These are phyloP conservation scores for Sipha maydis DNA, from an alignment of 2,888 invertebrate species.

Conservation along the genomic window DNA sequence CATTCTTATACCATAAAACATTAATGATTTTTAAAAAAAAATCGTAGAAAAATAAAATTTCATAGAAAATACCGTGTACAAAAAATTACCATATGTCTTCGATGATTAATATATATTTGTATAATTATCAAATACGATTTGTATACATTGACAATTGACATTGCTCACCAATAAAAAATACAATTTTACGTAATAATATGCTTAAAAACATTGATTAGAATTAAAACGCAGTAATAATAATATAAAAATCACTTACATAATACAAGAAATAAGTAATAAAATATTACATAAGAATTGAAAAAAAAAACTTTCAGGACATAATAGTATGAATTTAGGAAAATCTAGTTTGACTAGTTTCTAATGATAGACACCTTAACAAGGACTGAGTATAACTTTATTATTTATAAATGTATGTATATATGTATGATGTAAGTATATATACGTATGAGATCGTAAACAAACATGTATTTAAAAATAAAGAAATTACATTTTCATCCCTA, in stretches of 20 bases:
- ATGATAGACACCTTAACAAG: conserved; percentile 9
- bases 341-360: conserved; percentile 22
- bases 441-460: neutral
- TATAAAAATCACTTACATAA: neutral
- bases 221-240: neutral
- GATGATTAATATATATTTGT: no score
- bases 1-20: no score
- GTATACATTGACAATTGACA: neutral
- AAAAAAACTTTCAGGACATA: neutral
- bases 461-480: neutral
- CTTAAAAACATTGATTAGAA: neutral
- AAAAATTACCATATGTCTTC: no score
- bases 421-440: no score
- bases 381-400: neutral
- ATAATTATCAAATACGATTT: no score
- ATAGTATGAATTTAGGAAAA: neutral
- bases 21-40: no score
- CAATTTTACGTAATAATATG: neutral
- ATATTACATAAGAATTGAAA: neutral
- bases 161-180: neutral
- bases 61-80: no score
- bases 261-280: neutral
- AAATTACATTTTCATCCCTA: conserved; percentile 26
- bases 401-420: no score
- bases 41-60: no score